Percentiles rank a stretch among this genome's conserved stretches.
These are phyloP conservation scores for Yponomeuta malinellus DNA, from an alignment of 2,888 invertebrate genomes.

Conservation along the genomic window DNA sequence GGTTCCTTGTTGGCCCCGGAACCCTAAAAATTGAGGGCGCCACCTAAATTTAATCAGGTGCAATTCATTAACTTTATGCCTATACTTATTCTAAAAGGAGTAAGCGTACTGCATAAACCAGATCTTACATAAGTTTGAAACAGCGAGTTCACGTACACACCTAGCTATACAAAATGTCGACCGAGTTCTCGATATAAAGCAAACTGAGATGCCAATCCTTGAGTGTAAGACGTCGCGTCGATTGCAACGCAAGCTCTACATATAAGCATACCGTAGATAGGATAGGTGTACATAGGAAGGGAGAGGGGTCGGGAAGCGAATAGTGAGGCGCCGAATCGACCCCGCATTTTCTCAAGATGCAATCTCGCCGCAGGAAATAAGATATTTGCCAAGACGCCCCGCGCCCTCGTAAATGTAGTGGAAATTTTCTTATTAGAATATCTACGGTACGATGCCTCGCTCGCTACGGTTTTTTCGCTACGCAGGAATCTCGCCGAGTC, in stretches of 20 bases:
- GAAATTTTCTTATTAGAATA: constrained; percentile 77
- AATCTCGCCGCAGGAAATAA: constrained; percentile 77
- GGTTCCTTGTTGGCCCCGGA: too few relatives aligned
- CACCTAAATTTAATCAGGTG: too few relatives aligned
- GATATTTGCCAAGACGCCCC: constrained; percentile 75
- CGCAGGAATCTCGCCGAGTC: constrained; percentile 13
- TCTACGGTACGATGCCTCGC: constrained; percentile 72
- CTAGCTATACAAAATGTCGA: background rate
- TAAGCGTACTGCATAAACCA: too few relatives aligned
- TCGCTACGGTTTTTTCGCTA: constrained; percentile 37
- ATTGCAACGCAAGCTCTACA: background rate
- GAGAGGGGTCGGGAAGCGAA: constrained; percentile 55
- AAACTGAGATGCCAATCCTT: background rate
- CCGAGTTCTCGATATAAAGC: background rate
- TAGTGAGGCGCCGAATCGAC: constrained; percentile 65
- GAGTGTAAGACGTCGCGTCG: background rate
- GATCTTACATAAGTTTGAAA: too few relatives aligned
- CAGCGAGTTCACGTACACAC: background rate
- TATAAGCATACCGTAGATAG: background rate
- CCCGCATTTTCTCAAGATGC: constrained; percentile 76
- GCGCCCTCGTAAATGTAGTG: constrained; percentile 76
- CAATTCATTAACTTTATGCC: too few relatives aligned
- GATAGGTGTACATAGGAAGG: constrained; percentile 15
- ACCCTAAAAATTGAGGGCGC: too few relatives aligned
- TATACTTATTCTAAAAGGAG: too few relatives aligned